Evolutionary conservation across 2,113 vertebrate genomes (phyloP).

Genomic region (Dolichotis patagonum): DNA sequence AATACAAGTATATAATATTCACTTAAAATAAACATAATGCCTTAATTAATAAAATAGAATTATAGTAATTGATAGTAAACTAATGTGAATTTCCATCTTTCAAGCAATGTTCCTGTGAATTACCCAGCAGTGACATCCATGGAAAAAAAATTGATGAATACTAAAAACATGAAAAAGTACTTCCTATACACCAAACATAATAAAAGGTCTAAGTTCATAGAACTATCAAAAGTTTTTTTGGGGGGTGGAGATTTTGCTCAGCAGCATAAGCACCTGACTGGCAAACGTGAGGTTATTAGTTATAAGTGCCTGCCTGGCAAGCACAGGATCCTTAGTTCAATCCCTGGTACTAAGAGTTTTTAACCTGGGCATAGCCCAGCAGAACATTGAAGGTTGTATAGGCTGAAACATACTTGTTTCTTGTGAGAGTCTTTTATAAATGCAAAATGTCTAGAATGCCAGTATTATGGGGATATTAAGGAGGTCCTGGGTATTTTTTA

Average conservation of each 20-base stretch:
- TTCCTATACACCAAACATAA: not conserved
- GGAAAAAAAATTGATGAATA: not conserved
- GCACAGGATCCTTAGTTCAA: no score
- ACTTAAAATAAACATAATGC: not conserved
- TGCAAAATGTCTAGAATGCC: not conserved
- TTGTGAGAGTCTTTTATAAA: not conserved
- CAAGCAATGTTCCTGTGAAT: not conserved
- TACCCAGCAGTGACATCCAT: not conserved
- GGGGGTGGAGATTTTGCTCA: no score
- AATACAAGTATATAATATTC: not conserved
- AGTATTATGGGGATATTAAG: not conserved
- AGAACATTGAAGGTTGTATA: not conserved
- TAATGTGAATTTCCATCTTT: not conserved
- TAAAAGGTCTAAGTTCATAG: not conserved
- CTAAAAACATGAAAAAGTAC: not conserved
- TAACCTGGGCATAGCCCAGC: not conserved
- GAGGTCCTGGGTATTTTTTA: not conserved
- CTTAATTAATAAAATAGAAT: not conserved
- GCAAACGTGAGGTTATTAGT: no score
- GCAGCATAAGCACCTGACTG: no score
- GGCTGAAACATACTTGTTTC: not conserved
- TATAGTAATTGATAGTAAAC: not conserved
- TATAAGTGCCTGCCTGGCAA: no score
- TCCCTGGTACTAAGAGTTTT: not conserved
- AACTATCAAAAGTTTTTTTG: not conserved